Base-by-base conservation (phyloP, 2,113 vertebrate genomes). In the Anoplopoma fimbria region DNA sequence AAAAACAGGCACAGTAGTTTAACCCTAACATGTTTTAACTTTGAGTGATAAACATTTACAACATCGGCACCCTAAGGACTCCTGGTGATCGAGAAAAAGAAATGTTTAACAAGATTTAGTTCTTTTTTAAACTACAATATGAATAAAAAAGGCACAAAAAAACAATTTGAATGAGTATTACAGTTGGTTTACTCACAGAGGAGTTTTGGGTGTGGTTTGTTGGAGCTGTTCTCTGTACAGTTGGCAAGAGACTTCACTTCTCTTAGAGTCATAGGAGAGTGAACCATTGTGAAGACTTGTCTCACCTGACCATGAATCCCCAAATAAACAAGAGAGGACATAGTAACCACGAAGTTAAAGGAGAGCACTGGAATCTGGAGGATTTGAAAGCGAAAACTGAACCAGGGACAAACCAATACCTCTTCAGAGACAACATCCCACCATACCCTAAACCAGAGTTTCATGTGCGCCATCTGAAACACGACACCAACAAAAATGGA, bases 381-480 rank as follows among this genome's bases (percentile, higher is more conserved):
- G 53, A 55, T 27, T 55, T 55, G n/a, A 55, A 27, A 27, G 0
- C 25, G 10, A 13, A n/a, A 53, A 3, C 53, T 27, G 0, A 0
- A 25, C 1, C 1, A 9, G 3, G 25, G 51, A 2, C 0, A 1
- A 55, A 55, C 10, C 4, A 6, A 27, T 55, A 55, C 12, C 53
- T 55, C 53, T 1, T 0, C 53, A 55, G 27, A 55, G 23, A 25
- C 2, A 27, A 14, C n/a, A n/a, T 55, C n/a, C 53, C n/a, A 0
- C 0, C 10, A 5, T 55, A 4, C 10, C 53, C 53, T 55, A 10
- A 9, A 0, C 53, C n/a, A 0, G 53, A 55, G n/a, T 55, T 55
- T 5, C n/a, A 69, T 6, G 69, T 71, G 23, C 17, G 31, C 36
- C 65, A 14, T n/a, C 38, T 90, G 60, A 88, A 62, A 57, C 86